Evolutionary conservation across 2,113 vertebrate species (phyloP).

Genomic region (Okapia johnstoni): DNA sequence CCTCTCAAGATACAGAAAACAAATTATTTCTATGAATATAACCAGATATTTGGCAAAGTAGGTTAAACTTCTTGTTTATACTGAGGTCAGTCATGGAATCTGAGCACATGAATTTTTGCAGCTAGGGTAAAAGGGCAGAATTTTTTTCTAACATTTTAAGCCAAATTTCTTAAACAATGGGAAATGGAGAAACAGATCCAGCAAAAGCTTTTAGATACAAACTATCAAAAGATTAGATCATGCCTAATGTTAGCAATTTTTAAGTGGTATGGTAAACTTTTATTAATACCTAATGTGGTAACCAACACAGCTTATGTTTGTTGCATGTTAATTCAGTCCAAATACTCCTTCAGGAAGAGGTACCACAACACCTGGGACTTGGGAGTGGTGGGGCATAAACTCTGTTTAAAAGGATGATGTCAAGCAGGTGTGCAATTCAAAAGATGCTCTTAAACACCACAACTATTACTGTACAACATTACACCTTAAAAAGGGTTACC

Average conservation of each 20-base stretch:
- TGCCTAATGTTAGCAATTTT: neutral
- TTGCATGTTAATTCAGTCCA: neutral
- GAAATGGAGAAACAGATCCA: constrained; percentile 46
- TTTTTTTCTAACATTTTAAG: constrained; percentile 40
- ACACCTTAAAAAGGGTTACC: constrained; percentile 76
- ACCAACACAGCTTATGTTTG: neutral
- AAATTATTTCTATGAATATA: neutral
- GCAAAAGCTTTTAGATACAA: constrained; percentile 28
- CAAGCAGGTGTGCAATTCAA: neutral
- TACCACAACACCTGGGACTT: neutral
- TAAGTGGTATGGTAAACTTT: neutral
- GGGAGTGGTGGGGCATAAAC: neutral
- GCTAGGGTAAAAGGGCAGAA: neutral
- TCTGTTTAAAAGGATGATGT: neutral
- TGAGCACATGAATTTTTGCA: neutral
- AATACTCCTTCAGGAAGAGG: neutral
- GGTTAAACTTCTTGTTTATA: neutral
- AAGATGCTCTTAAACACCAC: neutral
- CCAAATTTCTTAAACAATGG: constrained; percentile 39
- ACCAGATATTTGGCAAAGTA: neutral
- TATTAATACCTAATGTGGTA: neutral
- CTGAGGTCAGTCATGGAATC: neutral
- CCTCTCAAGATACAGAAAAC: neutral
- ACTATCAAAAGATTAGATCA: neutral
- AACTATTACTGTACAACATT: neutral